Conservation (phyloP, 1,140 invertebrate species). For the Maniola jurtina region DNA sequence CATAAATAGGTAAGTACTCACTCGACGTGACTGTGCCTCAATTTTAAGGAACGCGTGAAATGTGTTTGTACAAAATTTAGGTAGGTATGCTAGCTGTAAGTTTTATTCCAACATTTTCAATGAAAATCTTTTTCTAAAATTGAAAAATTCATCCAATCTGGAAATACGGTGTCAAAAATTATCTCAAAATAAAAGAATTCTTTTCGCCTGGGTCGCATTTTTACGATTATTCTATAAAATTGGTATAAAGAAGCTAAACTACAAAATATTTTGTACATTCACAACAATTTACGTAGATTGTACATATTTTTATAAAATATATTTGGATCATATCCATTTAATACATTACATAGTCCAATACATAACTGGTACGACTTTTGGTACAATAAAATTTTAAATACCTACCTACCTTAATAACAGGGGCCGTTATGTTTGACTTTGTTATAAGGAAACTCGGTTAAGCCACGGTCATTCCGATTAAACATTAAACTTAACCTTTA, state of each 20-base stretch:
- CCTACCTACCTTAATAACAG: slow-evolving; percentile 4
- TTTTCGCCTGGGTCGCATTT: background rate
- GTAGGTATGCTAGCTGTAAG: background rate
- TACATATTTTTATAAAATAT: slow-evolving; percentile 6
- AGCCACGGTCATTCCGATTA: slow-evolving; percentile 17
- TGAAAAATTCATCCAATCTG: background rate
- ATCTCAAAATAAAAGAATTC: background rate
- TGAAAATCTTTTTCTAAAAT: background rate
- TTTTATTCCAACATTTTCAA: too few relatives aligned
- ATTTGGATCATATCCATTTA: slow-evolving; percentile 10
- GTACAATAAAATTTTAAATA: background rate
- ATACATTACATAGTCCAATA: slow-evolving; percentile 17
- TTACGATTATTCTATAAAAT: background rate
- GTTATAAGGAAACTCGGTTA: slow-evolving; percentile 17
- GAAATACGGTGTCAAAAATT: too few relatives aligned
- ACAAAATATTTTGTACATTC: slow-evolving; percentile 6
- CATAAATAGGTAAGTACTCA: slow-evolving; percentile 33
- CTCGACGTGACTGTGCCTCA: slow-evolving; percentile 21
- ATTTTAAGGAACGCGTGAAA: slow-evolving; percentile 25
- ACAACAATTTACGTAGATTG: slow-evolving; percentile 2
- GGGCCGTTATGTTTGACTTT: slow-evolving; percentile 11
- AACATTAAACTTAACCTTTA: slow-evolving; percentile 4
- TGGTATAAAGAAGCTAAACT: background rate
- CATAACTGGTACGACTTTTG: slow-evolving; percentile 25
- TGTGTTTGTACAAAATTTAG: slow-evolving; percentile 10